Evolutionary conservation across 1,140 invertebrate genomes (phyloP).

Genomic region (Pogonus chalceus): DNA sequence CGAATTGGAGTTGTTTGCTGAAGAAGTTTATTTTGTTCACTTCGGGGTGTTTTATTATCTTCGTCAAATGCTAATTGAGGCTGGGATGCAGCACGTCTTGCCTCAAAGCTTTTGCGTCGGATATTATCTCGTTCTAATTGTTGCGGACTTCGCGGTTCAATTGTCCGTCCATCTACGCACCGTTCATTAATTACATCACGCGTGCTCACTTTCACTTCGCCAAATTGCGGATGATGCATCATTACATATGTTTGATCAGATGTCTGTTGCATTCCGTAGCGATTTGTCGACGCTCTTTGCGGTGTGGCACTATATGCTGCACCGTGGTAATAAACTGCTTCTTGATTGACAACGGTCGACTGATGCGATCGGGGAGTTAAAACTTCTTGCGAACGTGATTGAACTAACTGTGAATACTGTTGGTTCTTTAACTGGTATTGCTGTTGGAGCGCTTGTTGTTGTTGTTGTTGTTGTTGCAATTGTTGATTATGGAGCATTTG

Average conservation of each 20-base stretch:
- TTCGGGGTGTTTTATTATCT: constrained; percentile 24
- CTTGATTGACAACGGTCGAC: constrained; percentile 17
- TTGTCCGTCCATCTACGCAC: constrained; percentile 7
- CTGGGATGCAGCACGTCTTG: constrained; percentile 49
- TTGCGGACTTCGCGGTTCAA: constrained; percentile 40
- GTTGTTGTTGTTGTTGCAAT: constrained; percentile 21
- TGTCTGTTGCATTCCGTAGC: constrained; percentile 16
- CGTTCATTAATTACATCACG: constrained; percentile 10
- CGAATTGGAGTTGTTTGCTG: constrained; percentile 28
- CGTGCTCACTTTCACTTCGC: constrained; percentile 9
- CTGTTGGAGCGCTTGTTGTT: constrained; percentile 28
- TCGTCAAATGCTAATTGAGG: constrained; percentile 52
- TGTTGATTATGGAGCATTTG: constrained; percentile 35
- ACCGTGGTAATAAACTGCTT: constrained; percentile 24
- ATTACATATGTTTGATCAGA: constrained; percentile 8
- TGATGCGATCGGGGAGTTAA: constrained; percentile 36
- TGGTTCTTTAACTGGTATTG: constrained; percentile 33
- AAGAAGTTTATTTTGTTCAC: neutral
- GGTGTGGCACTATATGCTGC: constrained; percentile 14
- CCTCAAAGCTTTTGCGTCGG: constrained; percentile 43
- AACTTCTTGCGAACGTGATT: constrained; percentile 45
- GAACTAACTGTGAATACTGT: constrained; percentile 34
- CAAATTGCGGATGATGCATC: constrained; percentile 13
- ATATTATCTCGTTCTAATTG: constrained; percentile 45
- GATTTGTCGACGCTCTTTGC: constrained; percentile 14